Evolutionary conservation across 2,888 invertebrate species (phyloP), one percentile per base, ranked within the genome.

Genomic region (Eupithecia vulgata): DNA sequence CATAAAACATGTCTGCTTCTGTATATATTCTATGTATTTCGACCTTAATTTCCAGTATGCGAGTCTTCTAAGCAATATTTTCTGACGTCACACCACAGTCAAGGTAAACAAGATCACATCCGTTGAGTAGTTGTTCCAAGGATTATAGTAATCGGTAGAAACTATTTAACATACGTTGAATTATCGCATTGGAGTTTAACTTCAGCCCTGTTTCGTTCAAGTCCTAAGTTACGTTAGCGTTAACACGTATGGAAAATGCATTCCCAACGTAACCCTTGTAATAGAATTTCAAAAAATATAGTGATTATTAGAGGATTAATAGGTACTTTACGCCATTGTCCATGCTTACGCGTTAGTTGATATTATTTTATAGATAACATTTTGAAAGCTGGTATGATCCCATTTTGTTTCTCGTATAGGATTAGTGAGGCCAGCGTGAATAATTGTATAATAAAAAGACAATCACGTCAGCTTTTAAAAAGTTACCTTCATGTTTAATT

Each of bases 61-160:
- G 21, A 61, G 5, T 61, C 35, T 37, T 25, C 21, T 21, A 12
- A 64, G 40, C 13, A 40, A 64, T 40, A 40, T 64, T 64, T 25
- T 40, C 12, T 70, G 70, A 70, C 70, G 70, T 68, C 70, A 70
- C n/a, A 30, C 37, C 48, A 67, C 57, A 30, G 64, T 42, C 67
- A 70, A 73, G 73, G 73, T 57, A 64, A 73, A 68, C 73, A 45
- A 69, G 61, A 69, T 61, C 21, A 64, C 64, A 64, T 64, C 35
- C 37, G n/a, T 30, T 21, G 37, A 40, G 40, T 37, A 64, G 64
- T 5, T 13, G 37, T 40, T 37, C 40, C 21, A 34, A 64, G n/a
- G 21, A 37, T 40, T 64, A 40, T n/a, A 64, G 64, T 37, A 40
- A 40, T 64, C 35, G 4, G 37, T 7, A n/a, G n/a, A 34, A 37